A percentile compares a stretch with the other conserved stretches of the same genome.
Evolutionary conservation across 2,888 invertebrate genomes (phyloP).

Genomic region (Pyrrhosoma nymphula): DNA sequence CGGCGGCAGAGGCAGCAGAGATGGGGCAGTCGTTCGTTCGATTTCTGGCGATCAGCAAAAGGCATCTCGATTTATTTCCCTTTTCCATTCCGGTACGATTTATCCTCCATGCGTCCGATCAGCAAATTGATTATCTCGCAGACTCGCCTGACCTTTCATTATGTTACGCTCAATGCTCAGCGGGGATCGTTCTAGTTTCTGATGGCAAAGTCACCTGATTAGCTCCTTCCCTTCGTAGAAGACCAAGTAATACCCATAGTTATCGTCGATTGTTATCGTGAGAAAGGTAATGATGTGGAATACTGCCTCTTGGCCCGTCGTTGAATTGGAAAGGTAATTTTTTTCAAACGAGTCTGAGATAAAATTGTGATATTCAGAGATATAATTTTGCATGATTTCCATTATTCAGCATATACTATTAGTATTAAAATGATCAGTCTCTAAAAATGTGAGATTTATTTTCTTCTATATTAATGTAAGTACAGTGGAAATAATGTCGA

Average conservation of each 20-base stretch:
- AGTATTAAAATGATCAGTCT: no score
- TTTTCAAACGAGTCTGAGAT: no score
- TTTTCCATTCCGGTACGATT: background rate
- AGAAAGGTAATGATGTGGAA: no score
- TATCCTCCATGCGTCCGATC: background rate
- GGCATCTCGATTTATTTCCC: background rate
- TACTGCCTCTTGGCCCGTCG: no score
- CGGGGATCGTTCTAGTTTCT: background rate
- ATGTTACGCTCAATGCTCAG: background rate
- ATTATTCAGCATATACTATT: no score
- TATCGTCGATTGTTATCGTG: no score
- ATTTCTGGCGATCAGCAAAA: background rate
- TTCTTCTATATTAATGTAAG: no score
- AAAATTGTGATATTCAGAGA: no score
- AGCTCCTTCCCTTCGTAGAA: background rate
- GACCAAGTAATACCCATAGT: background rate
- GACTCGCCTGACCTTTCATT: background rate
- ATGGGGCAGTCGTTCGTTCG: background rate
- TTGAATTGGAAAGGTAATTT: no score
- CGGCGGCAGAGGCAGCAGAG: background rate
- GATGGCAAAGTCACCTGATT: background rate
- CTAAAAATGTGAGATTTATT: no score
- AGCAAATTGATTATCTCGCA: background rate
- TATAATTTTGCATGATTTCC: no score
- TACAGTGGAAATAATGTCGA: no score